Evolutionary conservation across 2,888 invertebrate species (phyloP).

Genomic region (Drosophila gaucha): DNA sequence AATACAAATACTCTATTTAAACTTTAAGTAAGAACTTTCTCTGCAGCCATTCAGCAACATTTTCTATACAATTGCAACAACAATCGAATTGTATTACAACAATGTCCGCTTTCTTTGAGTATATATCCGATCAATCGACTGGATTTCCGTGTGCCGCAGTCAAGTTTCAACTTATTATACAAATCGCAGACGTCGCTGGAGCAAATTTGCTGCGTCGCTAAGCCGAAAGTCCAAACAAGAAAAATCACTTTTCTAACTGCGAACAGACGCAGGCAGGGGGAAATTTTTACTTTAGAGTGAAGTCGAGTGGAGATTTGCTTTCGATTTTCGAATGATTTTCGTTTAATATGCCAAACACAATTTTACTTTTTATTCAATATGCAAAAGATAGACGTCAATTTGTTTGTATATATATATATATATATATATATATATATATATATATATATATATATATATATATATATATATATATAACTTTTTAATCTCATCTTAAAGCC

Average conservation of each 20-base stretch:
- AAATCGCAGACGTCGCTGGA: constrained; percentile 53
- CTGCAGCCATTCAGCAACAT: constrained; percentile 16
- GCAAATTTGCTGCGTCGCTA: constrained; percentile 66
- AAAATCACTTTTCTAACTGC: constrained; percentile 72
- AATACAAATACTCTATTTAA: too few relatives aligned
- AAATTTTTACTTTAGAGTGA: constrained; percentile 3
- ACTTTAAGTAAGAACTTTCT: background rate
- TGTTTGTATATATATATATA: constrained; percentile 33
- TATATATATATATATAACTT: constrained; percentile 39
- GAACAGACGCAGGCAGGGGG: background rate
- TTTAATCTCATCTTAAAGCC: constrained; percentile 53
- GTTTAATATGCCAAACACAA: constrained; percentile 77
- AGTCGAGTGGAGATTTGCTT: constrained; percentile 57
- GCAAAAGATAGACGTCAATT: constrained; percentile 66
- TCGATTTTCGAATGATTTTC: constrained; percentile 61
- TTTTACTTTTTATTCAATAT: constrained; percentile 74
- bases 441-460: constrained; percentile 21
- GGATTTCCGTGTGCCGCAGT: constrained; percentile 16
- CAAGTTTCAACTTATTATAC: constrained; percentile 49
- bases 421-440: constrained; percentile 14
- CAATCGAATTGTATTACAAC: too few relatives aligned
- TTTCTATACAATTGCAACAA: constrained; percentile 21
- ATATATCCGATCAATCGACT: constrained; percentile 45
- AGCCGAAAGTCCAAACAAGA: constrained; percentile 73
- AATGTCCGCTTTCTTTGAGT: constrained; percentile 8